Evolutionary conservation across 92 coral and sea anemone genomes (phyloP).

Genomic region (Porites lobata): DNA sequence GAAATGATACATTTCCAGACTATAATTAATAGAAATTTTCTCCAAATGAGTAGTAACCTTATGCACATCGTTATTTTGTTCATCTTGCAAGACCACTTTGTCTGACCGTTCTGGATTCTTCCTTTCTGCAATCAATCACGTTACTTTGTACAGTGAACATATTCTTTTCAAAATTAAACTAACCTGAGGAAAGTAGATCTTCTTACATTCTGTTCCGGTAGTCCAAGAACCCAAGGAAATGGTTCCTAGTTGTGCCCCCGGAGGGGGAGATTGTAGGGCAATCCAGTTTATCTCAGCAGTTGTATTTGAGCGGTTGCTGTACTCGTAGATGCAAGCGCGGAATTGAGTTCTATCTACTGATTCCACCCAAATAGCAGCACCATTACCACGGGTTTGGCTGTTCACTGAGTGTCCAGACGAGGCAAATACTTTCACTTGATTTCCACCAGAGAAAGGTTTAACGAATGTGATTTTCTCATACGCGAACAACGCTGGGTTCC

Average conservation of each 20-base stretch:
- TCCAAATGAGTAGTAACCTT: no score
- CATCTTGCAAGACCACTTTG: no score
- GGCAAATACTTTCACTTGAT: slow-evolving; percentile 1
- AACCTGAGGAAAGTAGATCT: neutral
- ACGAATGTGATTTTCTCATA: slow-evolving; percentile 4
- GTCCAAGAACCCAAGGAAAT: slow-evolving; percentile 18
- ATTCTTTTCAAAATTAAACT: neutral
- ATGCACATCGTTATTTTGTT: no score
- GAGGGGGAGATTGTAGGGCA: neutral
- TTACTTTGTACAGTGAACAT: no score
- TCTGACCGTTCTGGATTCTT: no score
- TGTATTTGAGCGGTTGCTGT: neutral
- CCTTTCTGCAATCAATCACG: no score
- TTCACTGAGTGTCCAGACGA: slow-evolving; percentile 5
- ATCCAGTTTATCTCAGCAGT: neutral
- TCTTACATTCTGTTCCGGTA: slow-evolving; percentile 24
- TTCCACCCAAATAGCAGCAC: slow-evolving; percentile 44
- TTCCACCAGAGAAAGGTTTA: neutral
- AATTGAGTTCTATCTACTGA: neutral
- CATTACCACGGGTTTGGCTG: slow-evolving; percentile 6
- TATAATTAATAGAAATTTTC: no score
- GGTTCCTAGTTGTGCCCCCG: slow-evolving; percentile 4
- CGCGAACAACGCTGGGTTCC: slow-evolving; percentile 17
- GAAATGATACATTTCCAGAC: no score
- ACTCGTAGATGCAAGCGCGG: slow-evolving; percentile 12